Evolutionary conservation across 2,113 vertebrate species (phyloP).

Genomic region (Noturus placidus): DNA sequence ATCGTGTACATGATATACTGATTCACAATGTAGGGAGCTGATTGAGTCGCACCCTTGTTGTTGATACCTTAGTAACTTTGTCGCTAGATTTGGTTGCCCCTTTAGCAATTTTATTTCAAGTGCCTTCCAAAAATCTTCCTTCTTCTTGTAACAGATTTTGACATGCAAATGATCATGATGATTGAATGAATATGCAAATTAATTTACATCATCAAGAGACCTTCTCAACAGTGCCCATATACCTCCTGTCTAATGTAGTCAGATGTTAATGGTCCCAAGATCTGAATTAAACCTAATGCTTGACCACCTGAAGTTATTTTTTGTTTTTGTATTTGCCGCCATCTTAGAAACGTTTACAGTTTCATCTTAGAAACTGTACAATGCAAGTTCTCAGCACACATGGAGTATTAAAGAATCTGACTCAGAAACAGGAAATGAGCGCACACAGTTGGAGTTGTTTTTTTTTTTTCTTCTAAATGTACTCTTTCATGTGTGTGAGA

Average conservation of each 20-base stretch:
- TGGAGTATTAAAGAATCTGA: slow-evolving; percentile 32
- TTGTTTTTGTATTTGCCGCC: not conserved
- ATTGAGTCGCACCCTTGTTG: too few species aligned
- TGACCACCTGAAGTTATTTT: not conserved
- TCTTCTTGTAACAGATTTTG: not conserved
- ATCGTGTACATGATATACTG: too few species aligned
- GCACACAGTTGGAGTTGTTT: not conserved
- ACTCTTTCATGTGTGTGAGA: slow-evolving; percentile 13
- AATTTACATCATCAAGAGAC: not conserved
- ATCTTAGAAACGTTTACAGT: not conserved
- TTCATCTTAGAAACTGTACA: not conserved
- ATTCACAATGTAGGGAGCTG: too few species aligned
- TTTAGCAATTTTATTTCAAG: not conserved
- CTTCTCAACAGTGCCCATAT: not conserved
- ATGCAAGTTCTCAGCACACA: slow-evolving; percentile 29
- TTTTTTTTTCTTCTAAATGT: not conserved
- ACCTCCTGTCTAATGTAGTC: not conserved
- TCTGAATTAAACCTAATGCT: not conserved
- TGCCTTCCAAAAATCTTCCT: not conserved
- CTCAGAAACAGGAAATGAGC: slow-evolving; percentile 53
- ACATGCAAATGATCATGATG: not conserved
- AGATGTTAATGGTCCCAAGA: not conserved
- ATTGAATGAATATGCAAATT: not conserved
- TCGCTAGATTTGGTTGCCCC: not conserved
- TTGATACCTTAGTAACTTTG: not conserved